Conservation (phyloP, 2,888 invertebrate species). For the Hydraecia micacea region DNA sequence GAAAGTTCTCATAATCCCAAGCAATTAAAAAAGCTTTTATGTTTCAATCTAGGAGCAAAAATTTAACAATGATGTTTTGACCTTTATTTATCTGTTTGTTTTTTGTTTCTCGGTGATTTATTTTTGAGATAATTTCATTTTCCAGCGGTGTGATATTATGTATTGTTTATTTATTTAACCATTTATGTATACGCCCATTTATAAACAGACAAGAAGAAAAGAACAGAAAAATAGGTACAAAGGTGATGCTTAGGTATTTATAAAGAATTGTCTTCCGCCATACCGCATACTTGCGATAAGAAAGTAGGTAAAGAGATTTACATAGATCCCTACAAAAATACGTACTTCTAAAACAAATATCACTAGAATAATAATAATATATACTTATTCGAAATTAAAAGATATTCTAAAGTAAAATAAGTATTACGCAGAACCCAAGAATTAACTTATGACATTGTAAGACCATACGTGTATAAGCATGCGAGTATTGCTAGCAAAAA, state of each 20-base stretch:
- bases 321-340: too few species aligned
- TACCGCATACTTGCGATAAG: too few species aligned
- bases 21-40: conserved; percentile 82
- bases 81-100: conserved; percentile 70
- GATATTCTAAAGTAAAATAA: background rate
- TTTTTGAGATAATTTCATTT: conserved; percentile 33
- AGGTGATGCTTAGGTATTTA: background rate
- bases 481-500: conserved; percentile 31
- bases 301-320: too few species aligned
- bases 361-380: background rate
- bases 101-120: conserved; percentile 48
- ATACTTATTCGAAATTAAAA: background rate
- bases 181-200: background rate
- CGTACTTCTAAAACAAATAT: too few species aligned
- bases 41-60: conserved; percentile 67
- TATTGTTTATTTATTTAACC: background rate
- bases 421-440: background rate
- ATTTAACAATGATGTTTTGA: conserved; percentile 77
- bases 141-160: conserved; percentile 18
- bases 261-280: background rate
- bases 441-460: conserved; percentile 5
- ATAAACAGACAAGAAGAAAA: too few species aligned
- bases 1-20: conserved; percentile 85
- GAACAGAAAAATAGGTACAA: background rate
- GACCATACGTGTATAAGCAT: background rate